A percentile compares a stretch with the other conserved stretches of the same genome.
Conservation (phyloP, 2,113 vertebrate species). For the Rhineura floridana region DNA sequence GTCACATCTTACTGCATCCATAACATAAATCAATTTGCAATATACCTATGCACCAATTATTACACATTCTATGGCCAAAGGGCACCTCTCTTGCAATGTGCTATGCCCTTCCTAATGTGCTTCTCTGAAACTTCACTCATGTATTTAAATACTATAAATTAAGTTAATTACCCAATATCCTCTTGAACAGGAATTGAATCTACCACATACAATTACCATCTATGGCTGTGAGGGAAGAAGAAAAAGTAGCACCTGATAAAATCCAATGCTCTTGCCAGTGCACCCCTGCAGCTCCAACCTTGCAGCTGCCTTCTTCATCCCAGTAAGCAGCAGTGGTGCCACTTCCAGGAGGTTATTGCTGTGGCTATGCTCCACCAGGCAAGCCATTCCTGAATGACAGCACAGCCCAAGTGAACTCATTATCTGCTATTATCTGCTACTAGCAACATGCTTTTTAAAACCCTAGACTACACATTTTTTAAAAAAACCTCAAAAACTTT, state of each 20-base stretch:
- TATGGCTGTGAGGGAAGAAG: rapidly evolving
- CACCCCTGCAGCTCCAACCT: too few relatives aligned
- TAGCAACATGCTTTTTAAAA: neutral
- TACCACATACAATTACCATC: neutral
- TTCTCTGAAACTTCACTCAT: neutral
- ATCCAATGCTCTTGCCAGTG: too few relatives aligned
- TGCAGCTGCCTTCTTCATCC: too few relatives aligned
- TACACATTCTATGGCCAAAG: neutral
- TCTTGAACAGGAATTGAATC: neutral
- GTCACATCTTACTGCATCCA: neutral
- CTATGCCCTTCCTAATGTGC: too few relatives aligned
- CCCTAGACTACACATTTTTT: neutral
- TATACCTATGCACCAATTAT: neutral
- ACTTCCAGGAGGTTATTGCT: too few relatives aligned
- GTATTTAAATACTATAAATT: neutral
- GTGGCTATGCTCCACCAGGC: too few relatives aligned
- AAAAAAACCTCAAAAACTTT: neutral
- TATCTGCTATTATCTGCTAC: neutral
- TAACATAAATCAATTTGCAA: neutral
- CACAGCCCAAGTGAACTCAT: neutral
- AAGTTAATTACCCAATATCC: too few relatives aligned
- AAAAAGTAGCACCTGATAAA: neutral
- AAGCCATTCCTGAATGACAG: too few relatives aligned
- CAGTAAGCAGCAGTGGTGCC: too few relatives aligned
- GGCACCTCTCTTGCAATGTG: neutral